phyloP scores from a whole-genome alignment of 37 sponge, comb jelly and placozoan genomes.

The Theonella swinhoei region DNA sequence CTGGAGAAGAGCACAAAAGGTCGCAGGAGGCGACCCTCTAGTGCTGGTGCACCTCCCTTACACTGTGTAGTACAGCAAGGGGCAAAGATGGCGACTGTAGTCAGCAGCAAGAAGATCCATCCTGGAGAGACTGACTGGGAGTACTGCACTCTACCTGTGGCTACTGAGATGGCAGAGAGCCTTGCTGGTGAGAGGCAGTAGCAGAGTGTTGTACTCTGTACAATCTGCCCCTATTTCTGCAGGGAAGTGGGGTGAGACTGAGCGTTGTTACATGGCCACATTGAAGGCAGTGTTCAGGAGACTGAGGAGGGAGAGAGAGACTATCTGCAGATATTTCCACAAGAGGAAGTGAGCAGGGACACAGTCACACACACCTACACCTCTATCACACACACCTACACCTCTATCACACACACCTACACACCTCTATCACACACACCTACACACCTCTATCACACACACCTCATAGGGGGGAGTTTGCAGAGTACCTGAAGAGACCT shows the following conservation, averaged over 20 bases:
- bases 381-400: no score
- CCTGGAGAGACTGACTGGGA: conserved; percentile 58
- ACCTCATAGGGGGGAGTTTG: conserved; percentile 78
- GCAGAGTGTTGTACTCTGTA: not conserved
- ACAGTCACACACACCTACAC: not conserved
- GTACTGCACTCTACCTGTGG: conserved; percentile 42
- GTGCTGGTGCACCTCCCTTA: not conserved
- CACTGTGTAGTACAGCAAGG: not conserved
- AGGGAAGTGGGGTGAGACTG: conserved; percentile 75
- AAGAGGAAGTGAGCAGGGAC: conserved; percentile 59
- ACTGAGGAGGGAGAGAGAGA: conserved; percentile 80
- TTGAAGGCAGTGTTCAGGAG: conserved; percentile 62
- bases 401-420: no score
- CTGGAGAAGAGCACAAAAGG: not conserved
- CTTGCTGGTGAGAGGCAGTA: conserved; percentile 36
- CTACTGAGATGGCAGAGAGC: conserved; percentile 30
- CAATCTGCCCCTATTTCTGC: no score
- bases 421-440: no score
- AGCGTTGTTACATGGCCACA: conserved; percentile 69
- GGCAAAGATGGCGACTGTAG: not conserved
- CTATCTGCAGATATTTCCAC: conserved; percentile 78
- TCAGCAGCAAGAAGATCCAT: not conserved
- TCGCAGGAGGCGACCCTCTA: not conserved
- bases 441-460: no score
- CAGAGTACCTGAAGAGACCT: conserved; percentile 78